Percentiles rank a stretch among this genome's conserved stretches.
phyloP scores from a whole-genome alignment of 2,888 invertebrate genomes.

The Cepaea hortensis region DNA sequence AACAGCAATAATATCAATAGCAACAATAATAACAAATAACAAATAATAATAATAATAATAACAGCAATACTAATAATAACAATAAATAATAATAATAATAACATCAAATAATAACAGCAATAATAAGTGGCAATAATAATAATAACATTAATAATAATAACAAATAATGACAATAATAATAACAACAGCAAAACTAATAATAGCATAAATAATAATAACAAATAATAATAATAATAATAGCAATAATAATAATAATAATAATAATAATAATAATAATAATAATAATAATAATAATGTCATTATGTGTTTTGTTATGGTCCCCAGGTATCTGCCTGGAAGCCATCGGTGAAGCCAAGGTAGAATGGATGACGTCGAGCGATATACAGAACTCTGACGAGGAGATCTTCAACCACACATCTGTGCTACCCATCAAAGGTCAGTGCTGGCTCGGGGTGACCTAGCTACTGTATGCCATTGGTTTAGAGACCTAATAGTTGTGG shows the following conservation, averaged over 20 bases:
- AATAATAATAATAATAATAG: neutral
- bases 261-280: neutral
- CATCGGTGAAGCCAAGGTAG: slow-evolving; percentile 70
- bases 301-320: slow-evolving; percentile 20
- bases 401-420: slow-evolving; percentile 71
- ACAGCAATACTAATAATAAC: no score
- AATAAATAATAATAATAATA: no score
- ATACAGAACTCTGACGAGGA: slow-evolving; percentile 72
- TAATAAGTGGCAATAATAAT: neutral
- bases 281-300: neutral
- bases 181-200: no score
- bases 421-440: slow-evolving; percentile 70
- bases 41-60: no score
- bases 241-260: neutral
- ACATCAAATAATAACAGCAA: no score
- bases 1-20: no score
- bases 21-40: no score
- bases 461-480: no score
- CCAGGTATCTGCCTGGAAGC: slow-evolving; percentile 71
- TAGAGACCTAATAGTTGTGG: no score
- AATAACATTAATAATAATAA: neutral
- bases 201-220: neutral
- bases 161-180: no score
- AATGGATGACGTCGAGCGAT: slow-evolving; percentile 74
- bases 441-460: no score